phyloP scores from a whole-genome alignment of 2,797 vertebrate species.

The Salarias fasciatus region DNA sequence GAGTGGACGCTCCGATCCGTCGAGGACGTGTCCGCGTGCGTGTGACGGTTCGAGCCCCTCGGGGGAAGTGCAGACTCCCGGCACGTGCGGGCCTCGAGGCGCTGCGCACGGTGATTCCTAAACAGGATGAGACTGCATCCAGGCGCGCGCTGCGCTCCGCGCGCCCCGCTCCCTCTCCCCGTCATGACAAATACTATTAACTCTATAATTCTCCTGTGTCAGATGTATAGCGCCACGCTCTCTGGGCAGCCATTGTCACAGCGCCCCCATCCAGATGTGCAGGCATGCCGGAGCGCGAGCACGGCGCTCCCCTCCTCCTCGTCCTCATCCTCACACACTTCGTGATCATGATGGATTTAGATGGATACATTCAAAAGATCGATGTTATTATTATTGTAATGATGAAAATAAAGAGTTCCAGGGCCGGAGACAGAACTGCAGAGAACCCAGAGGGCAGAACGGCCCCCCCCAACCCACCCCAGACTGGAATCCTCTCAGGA shows the following conservation, averaged over 20 bases:
- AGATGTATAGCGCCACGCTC: slow-evolving; percentile 74
- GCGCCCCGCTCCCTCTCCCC: slow-evolving; percentile 65
- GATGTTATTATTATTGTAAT: no score
- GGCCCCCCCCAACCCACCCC: no score
- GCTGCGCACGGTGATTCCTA: slow-evolving; percentile 75
- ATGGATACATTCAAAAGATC: no score
- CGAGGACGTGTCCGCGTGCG: no score
- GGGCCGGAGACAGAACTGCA: no score
- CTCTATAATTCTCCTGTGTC: slow-evolving; percentile 78
- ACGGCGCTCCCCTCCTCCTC: neutral
- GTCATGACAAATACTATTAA: slow-evolving; percentile 77
- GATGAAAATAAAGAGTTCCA: no score
- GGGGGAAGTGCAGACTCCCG: slow-evolving; percentile 72
- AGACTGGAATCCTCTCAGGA: no score
- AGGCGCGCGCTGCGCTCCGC: slow-evolving; percentile 66
- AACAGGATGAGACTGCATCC: slow-evolving; percentile 74
- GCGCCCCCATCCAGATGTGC: slow-evolving; percentile 78
- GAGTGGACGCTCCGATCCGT: no score
- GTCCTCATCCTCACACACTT: neutral
- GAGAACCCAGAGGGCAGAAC: no score
- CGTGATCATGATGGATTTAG: neutral
- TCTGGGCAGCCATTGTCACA: slow-evolving; percentile 71
- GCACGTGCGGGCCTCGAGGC: slow-evolving; percentile 79
- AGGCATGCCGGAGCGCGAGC: slow-evolving; percentile 22
- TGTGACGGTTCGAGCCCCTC: slow-evolving; percentile 42